phyloP scores from a whole-genome alignment of 2,797 vertebrate species.

The Propithecus perrieri region DNA sequence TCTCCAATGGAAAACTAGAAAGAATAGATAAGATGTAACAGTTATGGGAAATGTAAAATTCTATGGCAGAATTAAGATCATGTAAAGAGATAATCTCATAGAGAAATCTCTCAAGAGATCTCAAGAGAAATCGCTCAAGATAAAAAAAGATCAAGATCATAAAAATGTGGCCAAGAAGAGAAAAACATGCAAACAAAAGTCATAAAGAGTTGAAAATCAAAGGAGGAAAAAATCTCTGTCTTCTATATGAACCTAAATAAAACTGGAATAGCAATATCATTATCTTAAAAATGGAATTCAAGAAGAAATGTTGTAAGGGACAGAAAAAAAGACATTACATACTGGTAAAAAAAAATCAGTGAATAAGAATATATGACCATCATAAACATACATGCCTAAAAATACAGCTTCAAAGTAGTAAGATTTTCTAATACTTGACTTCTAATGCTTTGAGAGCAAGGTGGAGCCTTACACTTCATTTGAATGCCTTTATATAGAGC shows the following conservation, averaged over 20 bases:
- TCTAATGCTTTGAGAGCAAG: neutral
- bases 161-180: neutral
- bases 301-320: neutral
- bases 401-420: neutral
- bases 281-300: slow-evolving; percentile 3
- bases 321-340: neutral
- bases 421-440: neutral
- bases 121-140: neutral
- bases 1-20: neutral
- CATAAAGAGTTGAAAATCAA: neutral
- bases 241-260: neutral
- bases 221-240: neutral
- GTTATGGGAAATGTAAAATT: neutral
- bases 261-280: neutral
- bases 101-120: neutral
- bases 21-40: neutral
- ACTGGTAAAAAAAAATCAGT: neutral
- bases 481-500: neutral
- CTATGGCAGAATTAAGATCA: neutral
- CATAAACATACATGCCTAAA: neutral
- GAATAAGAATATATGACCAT: neutral
- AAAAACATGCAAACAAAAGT: neutral
- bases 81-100: neutral
- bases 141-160: neutral
- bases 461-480: neutral